A percentile compares a stretch with the other conserved stretches of the same genome.
Evolutionary conservation across 2,113 vertebrate species (phyloP).

Genomic region (Lynx canadensis): DNA sequence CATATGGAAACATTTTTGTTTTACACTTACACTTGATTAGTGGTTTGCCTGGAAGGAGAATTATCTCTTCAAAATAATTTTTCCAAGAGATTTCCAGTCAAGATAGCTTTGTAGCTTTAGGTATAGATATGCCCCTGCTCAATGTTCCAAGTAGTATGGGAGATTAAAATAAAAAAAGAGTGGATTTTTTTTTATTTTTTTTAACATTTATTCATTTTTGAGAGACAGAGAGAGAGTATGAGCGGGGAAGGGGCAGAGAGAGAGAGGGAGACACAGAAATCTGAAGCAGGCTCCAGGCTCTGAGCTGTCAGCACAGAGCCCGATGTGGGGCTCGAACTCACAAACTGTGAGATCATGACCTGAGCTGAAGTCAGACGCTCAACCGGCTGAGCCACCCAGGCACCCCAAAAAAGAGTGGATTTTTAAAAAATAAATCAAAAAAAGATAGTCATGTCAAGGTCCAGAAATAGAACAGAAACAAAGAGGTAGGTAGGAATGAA

Average conservation of each 20-base stretch:
- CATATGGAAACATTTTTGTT: not conserved
- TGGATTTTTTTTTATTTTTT: not conserved
- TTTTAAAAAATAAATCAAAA: not conserved
- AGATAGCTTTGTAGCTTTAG: not conserved
- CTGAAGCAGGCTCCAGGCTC: no score
- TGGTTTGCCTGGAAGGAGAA: not conserved
- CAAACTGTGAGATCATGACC: no score
- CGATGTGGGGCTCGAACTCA: no score
- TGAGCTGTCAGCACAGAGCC: no score
- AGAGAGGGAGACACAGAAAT: no score
- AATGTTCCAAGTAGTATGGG: not conserved
- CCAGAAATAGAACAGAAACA: not conserved
- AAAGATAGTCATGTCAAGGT: not conserved
- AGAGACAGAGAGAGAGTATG: no score
- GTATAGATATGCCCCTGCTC: not conserved
- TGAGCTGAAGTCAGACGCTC: no score
- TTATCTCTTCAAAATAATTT: constrained; percentile 8
- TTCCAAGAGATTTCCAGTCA: not conserved
- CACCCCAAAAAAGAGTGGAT: no score
- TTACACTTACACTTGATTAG: not conserved
- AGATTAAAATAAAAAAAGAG: not conserved
- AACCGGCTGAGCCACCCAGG: no score
- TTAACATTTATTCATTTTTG: no score
- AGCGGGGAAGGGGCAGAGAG: no score
- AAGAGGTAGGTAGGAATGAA: not conserved